A percentile compares a stretch with the other conserved stretches of the same genome.
Conservation (phyloP, 2,888 invertebrate genomes). For the Hermaeophaga mercurialis region DNA sequence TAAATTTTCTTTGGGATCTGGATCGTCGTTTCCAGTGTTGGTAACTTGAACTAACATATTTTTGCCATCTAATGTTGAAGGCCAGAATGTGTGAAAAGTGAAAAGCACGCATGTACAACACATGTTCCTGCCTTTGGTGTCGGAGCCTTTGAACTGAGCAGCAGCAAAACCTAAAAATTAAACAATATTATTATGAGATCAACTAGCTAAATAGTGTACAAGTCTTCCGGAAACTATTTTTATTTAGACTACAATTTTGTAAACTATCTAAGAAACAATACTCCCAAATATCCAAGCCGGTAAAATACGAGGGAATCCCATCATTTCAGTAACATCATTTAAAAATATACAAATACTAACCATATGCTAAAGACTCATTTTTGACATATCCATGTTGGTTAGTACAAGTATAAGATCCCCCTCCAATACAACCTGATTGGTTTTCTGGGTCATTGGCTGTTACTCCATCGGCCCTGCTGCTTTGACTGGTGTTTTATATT, state of each 20-base stretch:
- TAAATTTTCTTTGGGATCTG: background rate
- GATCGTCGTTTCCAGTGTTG: background rate
- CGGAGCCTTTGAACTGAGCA: background rate
- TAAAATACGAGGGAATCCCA: too few relatives aligned
- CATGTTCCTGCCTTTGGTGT: background rate
- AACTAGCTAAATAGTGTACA: background rate
- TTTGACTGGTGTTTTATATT: constrained; percentile 22
- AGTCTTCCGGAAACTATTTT: too few relatives aligned
- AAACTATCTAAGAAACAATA: too few relatives aligned
- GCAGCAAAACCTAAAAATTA: constrained; percentile 3
- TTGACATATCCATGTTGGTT: background rate
- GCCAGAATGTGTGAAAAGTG: constrained; percentile 1
- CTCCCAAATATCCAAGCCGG: too few relatives aligned
- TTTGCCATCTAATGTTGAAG: constrained; percentile 2
- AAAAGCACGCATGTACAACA: background rate
- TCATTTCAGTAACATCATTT: background rate
- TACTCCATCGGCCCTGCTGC: constrained; percentile 32
- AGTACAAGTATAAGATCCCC: constrained; percentile 1
- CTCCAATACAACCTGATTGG: constrained; percentile 30
- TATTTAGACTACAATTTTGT: too few relatives aligned
- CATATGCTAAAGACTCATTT: background rate
- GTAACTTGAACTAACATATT: constrained; percentile 4
- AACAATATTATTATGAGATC: background rate
- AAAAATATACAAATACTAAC: background rate
- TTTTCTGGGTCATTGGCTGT: constrained; percentile 27